These are phyloP conservation scores for Meteorus sp. DNA, from an alignment of 1,140 invertebrate species.

Conservation along the genomic window DNA sequence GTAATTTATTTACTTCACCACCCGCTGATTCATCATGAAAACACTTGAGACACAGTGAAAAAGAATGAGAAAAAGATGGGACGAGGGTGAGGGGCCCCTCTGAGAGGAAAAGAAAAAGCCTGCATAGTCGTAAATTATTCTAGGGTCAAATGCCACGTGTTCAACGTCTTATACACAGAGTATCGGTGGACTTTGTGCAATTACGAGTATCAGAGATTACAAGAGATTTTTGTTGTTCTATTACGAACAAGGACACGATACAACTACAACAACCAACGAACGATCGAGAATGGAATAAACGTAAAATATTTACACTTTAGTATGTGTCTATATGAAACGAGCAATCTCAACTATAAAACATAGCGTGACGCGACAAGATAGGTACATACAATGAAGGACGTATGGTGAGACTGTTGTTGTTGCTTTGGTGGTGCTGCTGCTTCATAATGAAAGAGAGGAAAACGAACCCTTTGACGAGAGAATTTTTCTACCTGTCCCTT, in stretches of 20 bases:
- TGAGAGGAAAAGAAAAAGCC: neutral
- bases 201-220: no score
- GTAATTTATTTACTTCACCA: conserved; percentile 3
- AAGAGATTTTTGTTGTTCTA: no score
- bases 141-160: conserved; percentile 21
- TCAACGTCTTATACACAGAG: neutral
- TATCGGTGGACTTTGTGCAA: conserved; percentile 15
- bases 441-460: no score
- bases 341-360: conserved; percentile 19
- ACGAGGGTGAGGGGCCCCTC: no score
- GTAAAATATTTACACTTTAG: conserved; percentile 21
- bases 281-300: conserved; percentile 10
- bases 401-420: no score
- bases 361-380: conserved; percentile 20
- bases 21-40: conserved; percentile 2
- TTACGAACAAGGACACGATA: no score
- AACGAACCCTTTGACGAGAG: conserved; percentile 23
- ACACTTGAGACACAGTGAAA: neutral
- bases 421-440: no score
- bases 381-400: conserved; percentile 1
- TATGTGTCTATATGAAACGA: no score
- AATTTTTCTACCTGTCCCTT: conserved; percentile 23
- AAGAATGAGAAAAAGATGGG: neutral
- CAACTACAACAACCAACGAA: neutral
- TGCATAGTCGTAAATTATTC: conserved; percentile 16